A percentile compares a stretch with the other conserved stretches of the same genome.
These are phyloP conservation scores for Papilio demoleus DNA, from an alignment of 2,888 invertebrate genomes.

Conservation along the genomic window DNA sequence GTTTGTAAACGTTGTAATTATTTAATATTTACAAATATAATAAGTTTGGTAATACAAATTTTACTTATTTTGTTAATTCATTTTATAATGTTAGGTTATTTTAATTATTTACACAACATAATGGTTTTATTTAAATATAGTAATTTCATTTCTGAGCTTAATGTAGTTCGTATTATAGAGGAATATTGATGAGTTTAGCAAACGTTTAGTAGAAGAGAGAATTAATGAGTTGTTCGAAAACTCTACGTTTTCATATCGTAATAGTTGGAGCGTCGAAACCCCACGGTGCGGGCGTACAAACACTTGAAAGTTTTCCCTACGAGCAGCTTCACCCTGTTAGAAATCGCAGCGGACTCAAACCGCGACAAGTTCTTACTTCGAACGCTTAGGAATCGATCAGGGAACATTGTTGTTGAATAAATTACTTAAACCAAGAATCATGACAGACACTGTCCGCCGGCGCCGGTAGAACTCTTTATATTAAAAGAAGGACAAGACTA, in stretches of 20 bases:
- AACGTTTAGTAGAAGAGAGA: slow-evolving; percentile 65
- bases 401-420: slow-evolving; percentile 42
- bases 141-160: neutral
- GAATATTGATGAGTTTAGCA: slow-evolving; percentile 67
- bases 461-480: too few species aligned
- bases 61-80: too few species aligned
- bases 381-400: slow-evolving; percentile 59
- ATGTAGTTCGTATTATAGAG: slow-evolving; percentile 34
- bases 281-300: slow-evolving; percentile 76
- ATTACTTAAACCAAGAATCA: slow-evolving; percentile 12
- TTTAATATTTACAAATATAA: too few species aligned
- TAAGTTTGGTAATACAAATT: too few species aligned
- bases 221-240: slow-evolving; percentile 72
- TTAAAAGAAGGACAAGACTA: neutral
- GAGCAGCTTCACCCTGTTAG: slow-evolving; percentile 68
- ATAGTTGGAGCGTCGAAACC: slow-evolving; percentile 71
- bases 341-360: slow-evolving; percentile 76
- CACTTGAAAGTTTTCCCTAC: slow-evolving; percentile 79
- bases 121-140: too few species aligned
- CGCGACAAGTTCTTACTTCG: slow-evolving; percentile 52
- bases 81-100: too few species aligned
- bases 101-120: too few species aligned
- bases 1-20: too few species aligned
- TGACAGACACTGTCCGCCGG: neutral
- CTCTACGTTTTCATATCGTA: slow-evolving; percentile 74